A percentile compares a stretch with the other conserved stretches of the same genome.
Conservation (phyloP, 2,113 vertebrate species). For the Mesocricetus auratus region DNA sequence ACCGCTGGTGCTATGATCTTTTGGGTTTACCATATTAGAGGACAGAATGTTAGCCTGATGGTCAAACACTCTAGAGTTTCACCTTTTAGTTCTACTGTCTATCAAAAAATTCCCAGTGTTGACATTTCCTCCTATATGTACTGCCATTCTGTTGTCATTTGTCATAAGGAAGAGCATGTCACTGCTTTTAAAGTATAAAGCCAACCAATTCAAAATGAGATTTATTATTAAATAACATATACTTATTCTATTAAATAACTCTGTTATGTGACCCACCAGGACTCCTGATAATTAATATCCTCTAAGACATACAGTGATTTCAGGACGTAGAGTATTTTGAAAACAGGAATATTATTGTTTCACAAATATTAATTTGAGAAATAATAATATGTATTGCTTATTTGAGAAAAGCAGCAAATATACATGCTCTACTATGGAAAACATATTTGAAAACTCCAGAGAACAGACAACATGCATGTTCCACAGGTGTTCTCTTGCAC, state of each 20-base stretch:
- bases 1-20: background rate
- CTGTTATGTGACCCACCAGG: background rate
- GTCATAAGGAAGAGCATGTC: background rate
- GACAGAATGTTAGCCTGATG: background rate
- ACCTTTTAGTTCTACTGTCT: background rate
- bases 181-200: background rate
- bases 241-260: background rate
- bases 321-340: background rate
- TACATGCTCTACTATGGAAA: background rate
- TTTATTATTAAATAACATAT: background rate
- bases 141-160: background rate
- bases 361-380: no score
- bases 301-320: background rate
- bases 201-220: background rate
- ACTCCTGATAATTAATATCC: background rate
- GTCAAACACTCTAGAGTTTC: background rate
- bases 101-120: background rate
- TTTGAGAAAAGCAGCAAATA: background rate
- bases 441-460: conserved; percentile 25
- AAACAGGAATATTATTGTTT: background rate
- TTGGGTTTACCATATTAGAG: background rate
- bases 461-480: background rate
- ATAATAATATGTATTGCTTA: background rate
- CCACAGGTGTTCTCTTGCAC: background rate
- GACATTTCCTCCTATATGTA: background rate